A percentile compares a stretch with the other conserved stretches of the same genome.
Evolutionary conservation across 2,113 vertebrate genomes (phyloP).

Genomic region (Microtus oregoni): DNA sequence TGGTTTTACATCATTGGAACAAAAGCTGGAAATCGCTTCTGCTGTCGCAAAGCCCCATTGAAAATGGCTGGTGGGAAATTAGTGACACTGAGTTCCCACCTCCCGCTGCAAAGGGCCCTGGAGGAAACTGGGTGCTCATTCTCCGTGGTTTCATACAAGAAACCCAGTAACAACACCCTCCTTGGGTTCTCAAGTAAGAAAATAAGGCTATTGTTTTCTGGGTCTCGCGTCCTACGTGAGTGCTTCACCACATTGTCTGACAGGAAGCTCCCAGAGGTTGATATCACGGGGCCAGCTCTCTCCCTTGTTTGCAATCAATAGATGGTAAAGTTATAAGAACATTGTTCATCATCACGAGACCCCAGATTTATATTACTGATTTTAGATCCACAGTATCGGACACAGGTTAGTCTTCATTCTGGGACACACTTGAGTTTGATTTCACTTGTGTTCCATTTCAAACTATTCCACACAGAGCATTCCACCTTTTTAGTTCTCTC

Average conservation of each 20-base stretch:
- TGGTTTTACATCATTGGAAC: background rate
- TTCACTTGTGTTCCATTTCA: background rate
- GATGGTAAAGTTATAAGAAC: background rate
- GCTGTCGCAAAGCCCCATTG: background rate
- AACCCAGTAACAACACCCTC: conserved; percentile 25
- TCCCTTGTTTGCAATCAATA: background rate
- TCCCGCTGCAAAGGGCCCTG: conserved; percentile 34
- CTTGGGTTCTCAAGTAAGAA: background rate
- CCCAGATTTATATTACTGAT: background rate
- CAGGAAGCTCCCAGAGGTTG: background rate
- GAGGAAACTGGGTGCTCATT: background rate
- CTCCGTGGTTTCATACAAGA: conserved; percentile 27
- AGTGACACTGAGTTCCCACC: conserved; percentile 3
- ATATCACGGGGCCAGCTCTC: background rate
- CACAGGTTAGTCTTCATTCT: background rate
- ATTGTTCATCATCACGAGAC: background rate
- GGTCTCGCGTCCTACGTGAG: background rate
- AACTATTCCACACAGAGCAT: background rate
- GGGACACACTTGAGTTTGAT: background rate
- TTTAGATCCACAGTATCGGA: background rate
- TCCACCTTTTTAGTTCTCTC: background rate
- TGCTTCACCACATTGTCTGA: background rate
- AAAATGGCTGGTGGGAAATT: background rate
- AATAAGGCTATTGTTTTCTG: background rate
- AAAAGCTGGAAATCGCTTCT: background rate